A percentile compares a stretch with the other conserved stretches of the same genome.
Evolutionary conservation across 2,113 vertebrate species (phyloP).

Genomic region (Pao palembangensis): DNA sequence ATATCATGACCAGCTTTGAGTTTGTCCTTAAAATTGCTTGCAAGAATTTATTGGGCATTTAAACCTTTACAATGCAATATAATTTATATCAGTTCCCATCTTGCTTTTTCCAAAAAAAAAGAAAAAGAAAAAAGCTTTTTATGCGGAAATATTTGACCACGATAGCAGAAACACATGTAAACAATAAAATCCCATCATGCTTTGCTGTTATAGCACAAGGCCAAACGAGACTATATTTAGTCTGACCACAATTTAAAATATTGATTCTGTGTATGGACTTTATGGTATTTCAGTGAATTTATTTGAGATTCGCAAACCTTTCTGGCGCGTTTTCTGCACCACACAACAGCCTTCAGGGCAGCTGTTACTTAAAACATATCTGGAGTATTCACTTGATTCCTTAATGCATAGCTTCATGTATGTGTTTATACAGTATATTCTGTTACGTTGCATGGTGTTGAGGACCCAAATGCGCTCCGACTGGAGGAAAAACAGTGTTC

Average conservation of each 20-base stretch:
- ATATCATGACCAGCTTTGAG: neutral
- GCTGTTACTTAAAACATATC: no score
- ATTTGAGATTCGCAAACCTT: neutral
- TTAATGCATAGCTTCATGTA: no score
- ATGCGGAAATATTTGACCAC: neutral
- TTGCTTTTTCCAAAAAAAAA: no score
- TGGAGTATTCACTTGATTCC: no score
- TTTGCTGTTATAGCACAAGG: neutral
- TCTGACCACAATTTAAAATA: neutral
- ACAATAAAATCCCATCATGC: slow-evolving; percentile 1
- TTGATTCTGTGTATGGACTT: neutral
- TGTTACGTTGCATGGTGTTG: no score
- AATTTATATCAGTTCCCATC: no score
- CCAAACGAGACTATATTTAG: no score
- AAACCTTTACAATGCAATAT: neutral
- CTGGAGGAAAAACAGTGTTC: no score
- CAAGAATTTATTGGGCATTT: neutral
- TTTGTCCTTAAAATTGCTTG: neutral
- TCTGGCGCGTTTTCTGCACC: neutral
- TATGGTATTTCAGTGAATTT: neutral
- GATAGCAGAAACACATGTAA: neutral
- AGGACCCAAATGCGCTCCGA: no score
- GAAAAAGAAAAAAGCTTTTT: neutral
- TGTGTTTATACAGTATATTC: no score
- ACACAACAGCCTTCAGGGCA: no score